These are phyloP conservation scores for Mythimna loreyi DNA, from an alignment of 2,888 invertebrate genomes.

Conservation along the genomic window DNA sequence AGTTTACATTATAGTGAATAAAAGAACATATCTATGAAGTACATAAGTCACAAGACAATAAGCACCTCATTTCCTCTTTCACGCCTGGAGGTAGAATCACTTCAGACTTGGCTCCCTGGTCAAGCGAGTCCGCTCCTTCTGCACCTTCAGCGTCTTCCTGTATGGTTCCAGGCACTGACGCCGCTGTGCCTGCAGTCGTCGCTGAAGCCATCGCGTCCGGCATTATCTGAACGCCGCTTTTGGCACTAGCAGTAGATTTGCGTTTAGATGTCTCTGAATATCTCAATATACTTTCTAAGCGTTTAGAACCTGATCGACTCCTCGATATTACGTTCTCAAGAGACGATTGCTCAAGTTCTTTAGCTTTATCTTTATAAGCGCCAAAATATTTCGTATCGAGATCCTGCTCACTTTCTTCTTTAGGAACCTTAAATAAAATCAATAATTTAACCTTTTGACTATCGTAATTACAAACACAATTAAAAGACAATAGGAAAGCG, in stretches of 20 bases:
- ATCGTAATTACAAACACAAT: too few relatives aligned
- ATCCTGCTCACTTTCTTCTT: slow-evolving; percentile 84
- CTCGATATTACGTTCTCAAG: slow-evolving; percentile 31
- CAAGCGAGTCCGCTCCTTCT: neutral
- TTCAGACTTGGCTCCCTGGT: neutral
- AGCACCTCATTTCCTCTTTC: slow-evolving; percentile 11
- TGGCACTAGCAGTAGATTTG: slow-evolving; percentile 16
- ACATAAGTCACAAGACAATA: neutral
- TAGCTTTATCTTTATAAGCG: slow-evolving; percentile 76
- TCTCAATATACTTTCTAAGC: slow-evolving; percentile 35
- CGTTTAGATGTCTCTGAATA: slow-evolving; percentile 27
- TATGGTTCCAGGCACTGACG: slow-evolving; percentile 3
- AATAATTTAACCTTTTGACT: neutral
- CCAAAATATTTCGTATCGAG: slow-evolving; percentile 85
- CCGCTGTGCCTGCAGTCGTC: neutral
- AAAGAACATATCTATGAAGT: neutral
- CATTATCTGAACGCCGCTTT: slow-evolving; percentile 41
- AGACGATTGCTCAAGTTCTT: slow-evolving; percentile 58
- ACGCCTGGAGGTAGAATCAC: slow-evolving; percentile 17
- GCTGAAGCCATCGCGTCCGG: neutral
- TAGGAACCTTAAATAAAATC: slow-evolving; percentile 70
- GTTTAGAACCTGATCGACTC: slow-evolving; percentile 38
- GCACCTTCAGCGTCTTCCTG: slow-evolving; percentile 3
- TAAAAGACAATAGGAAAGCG: too few relatives aligned
- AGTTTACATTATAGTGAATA: neutral